Conservation (phyloP, 2,113 vertebrate genomes). For the Rhizomys pruinosus region DNA sequence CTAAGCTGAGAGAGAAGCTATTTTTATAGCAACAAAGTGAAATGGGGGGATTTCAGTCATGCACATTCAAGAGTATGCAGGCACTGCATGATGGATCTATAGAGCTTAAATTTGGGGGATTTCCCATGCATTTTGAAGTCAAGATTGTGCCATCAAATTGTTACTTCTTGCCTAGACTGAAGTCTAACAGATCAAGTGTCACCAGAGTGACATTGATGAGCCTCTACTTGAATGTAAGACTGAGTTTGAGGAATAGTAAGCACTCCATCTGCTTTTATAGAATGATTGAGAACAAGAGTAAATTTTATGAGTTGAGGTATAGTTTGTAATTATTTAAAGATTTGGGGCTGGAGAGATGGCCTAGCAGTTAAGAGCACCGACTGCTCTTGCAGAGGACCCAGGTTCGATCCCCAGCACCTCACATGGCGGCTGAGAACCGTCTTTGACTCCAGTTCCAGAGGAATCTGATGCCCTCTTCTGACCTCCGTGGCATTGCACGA, state of each 20-base stretch:
- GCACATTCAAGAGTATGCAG: not conserved
- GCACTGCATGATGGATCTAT: not conserved
- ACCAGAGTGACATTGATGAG: not conserved
- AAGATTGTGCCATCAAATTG: not conserved
- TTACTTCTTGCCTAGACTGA: not conserved
- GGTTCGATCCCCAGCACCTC: no score
- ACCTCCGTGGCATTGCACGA: no score
- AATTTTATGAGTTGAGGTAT: not conserved
- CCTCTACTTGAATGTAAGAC: not conserved
- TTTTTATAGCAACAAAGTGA: not conserved
- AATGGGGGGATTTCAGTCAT: not conserved
- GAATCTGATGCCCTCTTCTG: no score
- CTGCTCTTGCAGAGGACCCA: no score
- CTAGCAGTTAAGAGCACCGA: no score
- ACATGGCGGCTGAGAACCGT: no score
- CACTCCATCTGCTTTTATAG: no score
- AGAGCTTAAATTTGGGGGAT: not conserved
- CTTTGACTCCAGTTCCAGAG: no score
- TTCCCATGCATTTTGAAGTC: slow-evolving; percentile 3
- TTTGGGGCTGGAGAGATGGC: no score
- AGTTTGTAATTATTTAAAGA: slow-evolving; percentile 37
- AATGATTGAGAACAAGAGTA: not conserved
- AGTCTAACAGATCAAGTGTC: not conserved
- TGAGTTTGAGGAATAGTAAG: not conserved
- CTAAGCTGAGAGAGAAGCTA: not conserved